phyloP scores from a whole-genome alignment of 2,888 invertebrate genomes.

The Steinernema hermaphroditum region DNA sequence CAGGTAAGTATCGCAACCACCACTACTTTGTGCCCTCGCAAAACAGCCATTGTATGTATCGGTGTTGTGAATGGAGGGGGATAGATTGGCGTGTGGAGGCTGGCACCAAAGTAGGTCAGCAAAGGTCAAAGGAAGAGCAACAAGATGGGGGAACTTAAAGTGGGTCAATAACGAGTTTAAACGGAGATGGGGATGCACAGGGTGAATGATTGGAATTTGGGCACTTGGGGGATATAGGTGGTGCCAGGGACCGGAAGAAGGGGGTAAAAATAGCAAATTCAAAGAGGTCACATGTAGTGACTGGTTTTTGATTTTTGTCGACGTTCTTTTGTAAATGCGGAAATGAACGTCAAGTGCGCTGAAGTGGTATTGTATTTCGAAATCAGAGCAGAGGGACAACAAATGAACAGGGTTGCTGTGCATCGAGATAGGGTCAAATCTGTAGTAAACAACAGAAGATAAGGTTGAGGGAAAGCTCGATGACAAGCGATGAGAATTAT shows the following conservation, averaged over 20 bases:
- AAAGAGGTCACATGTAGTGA: too few species aligned
- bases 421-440: too few species aligned
- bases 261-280: neutral
- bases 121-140: constrained; percentile 31
- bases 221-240: neutral
- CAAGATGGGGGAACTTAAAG: constrained; percentile 2
- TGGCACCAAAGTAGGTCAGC: constrained; percentile 19
- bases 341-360: too few species aligned
- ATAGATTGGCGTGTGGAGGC: neutral
- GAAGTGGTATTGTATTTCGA: too few species aligned
- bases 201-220: neutral
- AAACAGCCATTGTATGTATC: too few species aligned
- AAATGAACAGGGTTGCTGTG: too few species aligned
- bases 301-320: too few species aligned
- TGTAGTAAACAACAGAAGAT: too few species aligned
- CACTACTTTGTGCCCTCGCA: neutral
- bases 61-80: constrained; percentile 18
- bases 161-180: constrained; percentile 15
- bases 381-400: too few species aligned
- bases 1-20: constrained; percentile 2
- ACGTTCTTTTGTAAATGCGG: too few species aligned
- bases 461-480: too few species aligned
- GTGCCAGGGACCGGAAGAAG: neutral
- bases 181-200: neutral
- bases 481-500: too few species aligned